These are phyloP conservation scores for Pinctada fucata DNA, from an alignment of 2,888 invertebrate genomes.

Conservation along the genomic window DNA sequence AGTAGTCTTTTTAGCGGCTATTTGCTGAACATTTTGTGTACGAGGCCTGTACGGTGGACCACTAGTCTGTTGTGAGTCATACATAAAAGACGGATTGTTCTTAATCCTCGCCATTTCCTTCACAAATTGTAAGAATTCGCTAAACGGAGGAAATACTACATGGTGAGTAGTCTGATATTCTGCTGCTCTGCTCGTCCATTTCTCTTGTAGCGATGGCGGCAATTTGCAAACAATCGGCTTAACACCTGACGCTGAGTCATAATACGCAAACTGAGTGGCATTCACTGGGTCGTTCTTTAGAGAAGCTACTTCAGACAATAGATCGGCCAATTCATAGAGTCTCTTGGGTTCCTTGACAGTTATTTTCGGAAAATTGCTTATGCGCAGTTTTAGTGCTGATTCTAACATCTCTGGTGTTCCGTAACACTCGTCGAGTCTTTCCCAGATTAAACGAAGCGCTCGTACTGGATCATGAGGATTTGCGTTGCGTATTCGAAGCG, in stretches of 20 bases:
- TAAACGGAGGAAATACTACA: background rate
- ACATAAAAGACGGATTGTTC: background rate
- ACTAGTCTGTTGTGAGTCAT: background rate
- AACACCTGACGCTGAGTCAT: background rate
- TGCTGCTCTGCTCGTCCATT: background rate
- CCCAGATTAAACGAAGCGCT: background rate
- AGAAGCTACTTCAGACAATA: background rate
- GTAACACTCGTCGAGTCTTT: background rate
- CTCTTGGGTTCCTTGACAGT: background rate
- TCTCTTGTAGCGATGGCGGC: background rate
- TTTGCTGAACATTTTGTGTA: background rate
- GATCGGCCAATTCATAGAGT: background rate
- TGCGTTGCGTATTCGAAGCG: background rate
- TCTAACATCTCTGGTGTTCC: background rate
- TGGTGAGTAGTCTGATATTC: background rate
- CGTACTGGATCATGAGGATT: background rate
- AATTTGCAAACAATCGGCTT: background rate
- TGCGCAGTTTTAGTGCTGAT: background rate
- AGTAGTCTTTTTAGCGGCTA: background rate
- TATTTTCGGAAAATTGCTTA: background rate
- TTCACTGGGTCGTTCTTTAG: background rate
- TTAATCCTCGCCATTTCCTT: background rate
- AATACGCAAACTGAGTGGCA: conserved; percentile 1
- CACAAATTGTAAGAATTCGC: background rate
- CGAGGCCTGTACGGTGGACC: background rate